These are phyloP conservation scores for Lamellibrachia luymesi DNA, from an alignment of 1,140 invertebrate genomes.

Conservation along the genomic window DNA sequence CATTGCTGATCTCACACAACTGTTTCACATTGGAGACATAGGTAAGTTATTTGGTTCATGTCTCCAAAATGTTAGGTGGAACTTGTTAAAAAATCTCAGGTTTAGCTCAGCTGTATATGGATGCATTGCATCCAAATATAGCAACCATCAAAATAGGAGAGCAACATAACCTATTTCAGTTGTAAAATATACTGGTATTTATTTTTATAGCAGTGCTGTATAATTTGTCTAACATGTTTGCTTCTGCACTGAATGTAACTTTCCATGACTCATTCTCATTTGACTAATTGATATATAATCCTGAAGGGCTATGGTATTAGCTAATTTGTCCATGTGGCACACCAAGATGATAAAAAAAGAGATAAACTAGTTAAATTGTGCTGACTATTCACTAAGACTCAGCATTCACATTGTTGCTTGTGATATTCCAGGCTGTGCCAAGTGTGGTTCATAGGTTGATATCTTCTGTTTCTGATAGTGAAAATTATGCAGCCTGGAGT, in stretches of 20 bases:
- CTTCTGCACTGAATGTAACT: too few relatives aligned
- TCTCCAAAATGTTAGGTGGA: neutral
- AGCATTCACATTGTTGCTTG: neutral
- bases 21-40: constrained; percentile 44
- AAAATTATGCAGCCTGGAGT: constrained; percentile 45
- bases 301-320: too few relatives aligned
- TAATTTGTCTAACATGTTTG: too few relatives aligned
- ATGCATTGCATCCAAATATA: too few relatives aligned
- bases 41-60: constrained; percentile 34
- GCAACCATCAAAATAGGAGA: too few relatives aligned
- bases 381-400: neutral
- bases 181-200: neutral
- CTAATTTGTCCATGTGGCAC: too few relatives aligned
- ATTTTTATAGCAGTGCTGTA: neutral
- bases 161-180: neutral
- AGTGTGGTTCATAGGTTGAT: neutral
- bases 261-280: too few relatives aligned
- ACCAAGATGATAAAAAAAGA: too few relatives aligned
- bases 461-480: constrained; percentile 35
- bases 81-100: too few relatives aligned
- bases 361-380: too few relatives aligned
- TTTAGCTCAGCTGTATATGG: too few relatives aligned
- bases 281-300: too few relatives aligned
- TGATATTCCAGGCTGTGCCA: neutral
- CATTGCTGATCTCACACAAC: constrained; percentile 34